A percentile compares a stretch with the other conserved stretches of the same genome.
phyloP scores from a whole-genome alignment of 2,797 vertebrate genomes.

The Aulostomus chinensis region DNA sequence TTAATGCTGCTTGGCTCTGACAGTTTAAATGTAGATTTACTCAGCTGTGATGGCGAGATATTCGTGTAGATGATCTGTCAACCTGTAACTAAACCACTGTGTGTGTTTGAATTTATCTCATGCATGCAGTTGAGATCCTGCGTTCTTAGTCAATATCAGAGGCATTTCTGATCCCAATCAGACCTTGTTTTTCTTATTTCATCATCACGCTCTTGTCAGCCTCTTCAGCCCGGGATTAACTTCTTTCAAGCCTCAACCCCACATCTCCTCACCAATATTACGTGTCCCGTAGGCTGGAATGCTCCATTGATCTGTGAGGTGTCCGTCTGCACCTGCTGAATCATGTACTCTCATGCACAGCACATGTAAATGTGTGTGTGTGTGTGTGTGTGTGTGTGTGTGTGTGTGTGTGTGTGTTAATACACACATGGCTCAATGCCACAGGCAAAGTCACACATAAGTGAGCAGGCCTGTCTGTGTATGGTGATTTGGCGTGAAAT shows the following conservation, averaged over 20 bases:
- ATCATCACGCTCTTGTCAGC: constrained; percentile 1
- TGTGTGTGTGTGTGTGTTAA: neutral
- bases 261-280: constrained; percentile 19
- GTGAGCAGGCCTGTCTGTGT: constrained; percentile 16
- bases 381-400: neutral
- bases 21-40: constrained; percentile 18
- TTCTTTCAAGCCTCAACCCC: constrained; percentile 10
- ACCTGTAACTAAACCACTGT: constrained; percentile 4
- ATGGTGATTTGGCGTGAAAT: constrained; percentile 41
- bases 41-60: neutral
- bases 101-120: no score
- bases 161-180: no score
- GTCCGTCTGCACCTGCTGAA: constrained; percentile 4
- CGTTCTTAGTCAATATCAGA: no score
- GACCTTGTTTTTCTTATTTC: neutral
- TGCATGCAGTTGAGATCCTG: no score
- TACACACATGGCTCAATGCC: constrained; percentile 3
- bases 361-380: neutral
- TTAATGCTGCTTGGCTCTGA: constrained; percentile 16
- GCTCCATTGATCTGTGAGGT: constrained; percentile 39
- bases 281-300: constrained; percentile 2
- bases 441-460: constrained; percentile 15
- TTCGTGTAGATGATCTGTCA: constrained; percentile 1
- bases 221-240: constrained; percentile 16
- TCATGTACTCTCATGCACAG: no score